A percentile compares a stretch with the other conserved stretches of the same genome.
phyloP scores from a whole-genome alignment of 2,888 invertebrate genomes.

The Synergus umbraculus region DNA sequence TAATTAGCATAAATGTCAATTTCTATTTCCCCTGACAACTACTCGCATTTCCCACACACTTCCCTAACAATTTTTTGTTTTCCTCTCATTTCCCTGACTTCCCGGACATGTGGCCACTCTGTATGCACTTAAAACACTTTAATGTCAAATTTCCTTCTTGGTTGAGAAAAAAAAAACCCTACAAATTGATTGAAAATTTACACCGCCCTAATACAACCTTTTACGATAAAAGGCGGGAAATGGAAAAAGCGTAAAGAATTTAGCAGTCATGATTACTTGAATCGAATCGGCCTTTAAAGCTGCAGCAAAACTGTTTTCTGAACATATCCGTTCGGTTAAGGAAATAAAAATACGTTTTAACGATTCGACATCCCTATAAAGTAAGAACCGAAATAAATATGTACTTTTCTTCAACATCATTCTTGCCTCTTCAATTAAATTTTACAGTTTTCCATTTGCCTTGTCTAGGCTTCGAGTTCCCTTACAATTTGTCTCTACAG shows the following conservation, averaged over 20 bases:
- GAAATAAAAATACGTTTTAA: conserved; percentile 5
- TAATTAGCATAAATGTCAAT: too few relatives aligned
- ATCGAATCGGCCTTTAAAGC: conserved; percentile 8
- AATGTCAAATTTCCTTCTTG: not conserved
- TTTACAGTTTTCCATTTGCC: conserved; percentile 25
- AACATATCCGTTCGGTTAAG: not conserved
- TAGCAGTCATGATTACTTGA: conserved; percentile 33
- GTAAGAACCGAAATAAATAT: conserved; percentile 13
- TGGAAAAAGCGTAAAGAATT: conserved; percentile 14
- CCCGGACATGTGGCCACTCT: not conserved
- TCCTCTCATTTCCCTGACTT: too few relatives aligned
- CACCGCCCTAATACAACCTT: not conserved
- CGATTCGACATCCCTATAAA: conserved; percentile 7
- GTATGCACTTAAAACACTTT: not conserved
- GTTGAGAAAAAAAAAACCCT: not conserved
- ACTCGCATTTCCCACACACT: too few relatives aligned
- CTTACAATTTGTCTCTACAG: conserved; percentile 46
- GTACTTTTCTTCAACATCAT: not conserved
- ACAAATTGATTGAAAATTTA: conserved; percentile 22
- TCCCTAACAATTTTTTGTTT: too few relatives aligned
- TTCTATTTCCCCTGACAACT: too few relatives aligned
- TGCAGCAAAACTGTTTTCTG: not conserved
- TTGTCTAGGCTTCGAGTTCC: conserved; percentile 11
- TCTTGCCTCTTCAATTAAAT: not conserved
- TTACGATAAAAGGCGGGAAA: conserved; percentile 25